Percentiles rank a stretch among this genome's conserved stretches.
These are phyloP conservation scores for Rana temporaria DNA, from an alignment of 2,113 vertebrate species.

Conservation along the genomic window DNA sequence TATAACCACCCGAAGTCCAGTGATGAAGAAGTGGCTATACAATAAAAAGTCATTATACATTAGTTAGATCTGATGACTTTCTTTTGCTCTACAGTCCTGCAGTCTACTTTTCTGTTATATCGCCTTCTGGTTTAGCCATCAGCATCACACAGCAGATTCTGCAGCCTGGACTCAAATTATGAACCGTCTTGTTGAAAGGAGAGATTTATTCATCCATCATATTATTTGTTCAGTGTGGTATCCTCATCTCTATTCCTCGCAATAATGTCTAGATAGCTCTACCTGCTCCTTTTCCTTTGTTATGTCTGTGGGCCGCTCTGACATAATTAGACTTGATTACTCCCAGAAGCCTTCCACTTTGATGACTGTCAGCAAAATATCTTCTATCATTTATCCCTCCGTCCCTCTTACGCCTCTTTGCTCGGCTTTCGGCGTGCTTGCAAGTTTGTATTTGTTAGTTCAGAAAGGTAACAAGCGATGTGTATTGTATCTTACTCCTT, in stretches of 20 bases:
- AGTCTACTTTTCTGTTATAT: too few relatives aligned
- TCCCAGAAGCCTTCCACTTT: conserved; percentile 43
- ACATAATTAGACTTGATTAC: conserved; percentile 42
- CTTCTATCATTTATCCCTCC: conserved; percentile 34
- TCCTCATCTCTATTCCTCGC: background rate
- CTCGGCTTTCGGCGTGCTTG: conserved; percentile 16
- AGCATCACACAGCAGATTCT: conserved; percentile 9
- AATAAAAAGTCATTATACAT: too few relatives aligned
- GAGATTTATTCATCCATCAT: conserved; percentile 13
- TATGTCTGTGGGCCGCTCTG: conserved; percentile 28
- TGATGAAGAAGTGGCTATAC: too few relatives aligned
- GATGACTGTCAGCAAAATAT: conserved; percentile 48
- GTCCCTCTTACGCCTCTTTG: conserved; percentile 30
- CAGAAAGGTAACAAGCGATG: conserved; percentile 18
- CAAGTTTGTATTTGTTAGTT: conserved; percentile 12
- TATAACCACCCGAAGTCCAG: too few relatives aligned
- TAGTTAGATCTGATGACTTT: too few relatives aligned
- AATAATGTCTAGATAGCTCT: conserved; percentile 3
- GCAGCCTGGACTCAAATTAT: background rate
- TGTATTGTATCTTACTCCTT: conserved; percentile 15
- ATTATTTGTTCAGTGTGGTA: conserved; percentile 31
- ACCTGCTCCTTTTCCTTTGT: conserved; percentile 38
- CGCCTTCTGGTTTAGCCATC: conserved; percentile 1
- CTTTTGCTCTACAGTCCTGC: too few relatives aligned
- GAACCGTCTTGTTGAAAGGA: conserved; percentile 3